Evolutionary conservation across 2,888 invertebrate genomes (phyloP).

Genomic region (Drosophila peninsularis): DNA sequence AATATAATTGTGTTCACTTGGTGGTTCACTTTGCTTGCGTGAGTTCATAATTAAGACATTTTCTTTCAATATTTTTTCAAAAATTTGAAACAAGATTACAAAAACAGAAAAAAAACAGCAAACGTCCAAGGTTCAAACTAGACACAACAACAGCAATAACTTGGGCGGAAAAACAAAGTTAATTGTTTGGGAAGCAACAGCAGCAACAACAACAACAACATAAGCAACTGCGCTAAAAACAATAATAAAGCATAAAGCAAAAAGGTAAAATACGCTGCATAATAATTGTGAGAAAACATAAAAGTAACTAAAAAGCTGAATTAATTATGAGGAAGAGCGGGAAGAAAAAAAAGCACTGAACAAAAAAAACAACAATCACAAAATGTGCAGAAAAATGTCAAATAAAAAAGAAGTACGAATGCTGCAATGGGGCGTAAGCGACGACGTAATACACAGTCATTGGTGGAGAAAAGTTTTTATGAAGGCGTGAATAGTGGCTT

Average conservation of each 20-base stretch:
- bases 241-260: slow-evolving; percentile 33
- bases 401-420: not conserved
- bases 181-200: slow-evolving; percentile 61
- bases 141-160: slow-evolving; percentile 13
- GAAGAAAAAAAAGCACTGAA: slow-evolving; percentile 8
- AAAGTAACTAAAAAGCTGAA: slow-evolving; percentile 62
- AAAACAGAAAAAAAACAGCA: slow-evolving; percentile 12
- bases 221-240: slow-evolving; percentile 22
- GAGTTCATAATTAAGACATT: slow-evolving; percentile 45
- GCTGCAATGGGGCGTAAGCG: not conserved
- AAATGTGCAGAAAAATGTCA: slow-evolving; percentile 30
- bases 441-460: too few species aligned
- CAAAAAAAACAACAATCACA: slow-evolving; percentile 5
- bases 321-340: slow-evolving; percentile 62
- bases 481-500: too few species aligned
- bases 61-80: slow-evolving; percentile 35
- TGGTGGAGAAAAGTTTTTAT: too few species aligned
- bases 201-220: slow-evolving; percentile 10
- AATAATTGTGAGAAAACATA: slow-evolving; percentile 74
- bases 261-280: slow-evolving; percentile 59
- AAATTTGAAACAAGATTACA: slow-evolving; percentile 17
- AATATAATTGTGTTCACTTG: slow-evolving; percentile 22
- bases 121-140: slow-evolving; percentile 8
- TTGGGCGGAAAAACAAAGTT: slow-evolving; percentile 60
- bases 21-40: slow-evolving; percentile 8